These are phyloP conservation scores for Helicolenus hilgendorfi DNA, from an alignment of 2,797 vertebrate species.

Conservation along the genomic window DNA sequence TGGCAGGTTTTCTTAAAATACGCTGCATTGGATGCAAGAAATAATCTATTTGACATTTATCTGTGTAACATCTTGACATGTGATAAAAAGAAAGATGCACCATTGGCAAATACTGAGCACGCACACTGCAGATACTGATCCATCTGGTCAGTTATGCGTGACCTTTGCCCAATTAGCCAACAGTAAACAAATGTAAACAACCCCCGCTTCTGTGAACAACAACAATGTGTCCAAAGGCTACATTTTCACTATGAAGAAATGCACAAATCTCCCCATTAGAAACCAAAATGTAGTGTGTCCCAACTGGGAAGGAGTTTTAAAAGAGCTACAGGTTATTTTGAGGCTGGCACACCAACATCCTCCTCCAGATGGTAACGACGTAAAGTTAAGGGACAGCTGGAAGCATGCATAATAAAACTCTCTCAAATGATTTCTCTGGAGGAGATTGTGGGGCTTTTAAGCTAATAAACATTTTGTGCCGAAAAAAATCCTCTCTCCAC, in stretches of 20 bases:
- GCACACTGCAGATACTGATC: slow-evolving; percentile 21
- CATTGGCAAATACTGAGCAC: neutral
- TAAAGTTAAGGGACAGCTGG: slow-evolving; percentile 59
- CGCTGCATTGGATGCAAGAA: neutral
- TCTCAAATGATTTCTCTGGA: slow-evolving; percentile 48
- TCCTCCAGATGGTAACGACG: slow-evolving; percentile 70
- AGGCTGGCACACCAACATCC: slow-evolving; percentile 23
- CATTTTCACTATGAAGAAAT: neutral
- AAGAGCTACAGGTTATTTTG: slow-evolving; percentile 51
- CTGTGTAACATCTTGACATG: neutral
- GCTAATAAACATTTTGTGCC: slow-evolving; percentile 49
- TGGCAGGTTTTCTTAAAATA: neutral
- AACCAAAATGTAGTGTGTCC: neutral
- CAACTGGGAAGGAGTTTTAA: slow-evolving; percentile 5
- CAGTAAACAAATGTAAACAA: slow-evolving; percentile 49
- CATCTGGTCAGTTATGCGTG: slow-evolving; percentile 37
- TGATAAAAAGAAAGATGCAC: neutral
- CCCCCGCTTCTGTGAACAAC: neutral
- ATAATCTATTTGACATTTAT: neutral
- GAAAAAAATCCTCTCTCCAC: neutral
- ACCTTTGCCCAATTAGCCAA: slow-evolving; percentile 42
- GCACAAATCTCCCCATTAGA: neutral
- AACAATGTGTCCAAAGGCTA: neutral
- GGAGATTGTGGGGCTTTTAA: slow-evolving; percentile 35
- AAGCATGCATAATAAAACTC: slow-evolving; percentile 45